phyloP scores from a whole-genome alignment of 2,113 vertebrate species.

The Oceanodroma tethys region DNA sequence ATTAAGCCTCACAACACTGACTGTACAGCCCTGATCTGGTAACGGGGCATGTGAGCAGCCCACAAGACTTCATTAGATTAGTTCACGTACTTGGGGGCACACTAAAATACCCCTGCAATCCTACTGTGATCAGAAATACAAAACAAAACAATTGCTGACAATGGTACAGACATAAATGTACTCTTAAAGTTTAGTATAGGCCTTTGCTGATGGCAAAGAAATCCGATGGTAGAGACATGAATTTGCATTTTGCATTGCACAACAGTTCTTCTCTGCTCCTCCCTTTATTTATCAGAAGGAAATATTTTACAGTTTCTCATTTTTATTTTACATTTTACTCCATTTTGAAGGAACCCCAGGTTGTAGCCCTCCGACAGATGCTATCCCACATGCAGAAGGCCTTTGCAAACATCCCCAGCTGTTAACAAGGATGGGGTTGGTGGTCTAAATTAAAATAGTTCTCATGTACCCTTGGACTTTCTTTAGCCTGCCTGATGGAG shows the following conservation, averaged over 20 bases:
- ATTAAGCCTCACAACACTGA: background rate
- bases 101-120: background rate
- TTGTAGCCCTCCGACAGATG: background rate
- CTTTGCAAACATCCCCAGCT: background rate
- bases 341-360: background rate
- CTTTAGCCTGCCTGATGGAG: conserved; percentile 30
- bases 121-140: background rate
- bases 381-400: background rate
- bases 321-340: background rate
- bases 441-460: conserved; percentile 15
- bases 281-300: background rate
- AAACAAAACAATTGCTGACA: background rate
- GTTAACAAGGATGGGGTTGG: background rate
- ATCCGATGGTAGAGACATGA: background rate
- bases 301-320: background rate
- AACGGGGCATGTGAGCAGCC: background rate
- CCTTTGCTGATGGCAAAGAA: background rate
- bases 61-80: background rate
- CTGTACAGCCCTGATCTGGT: background rate
- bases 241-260: background rate
- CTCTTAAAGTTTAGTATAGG: background rate
- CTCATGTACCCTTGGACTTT: conserved; percentile 1
- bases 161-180: background rate
- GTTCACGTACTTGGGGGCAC: background rate
- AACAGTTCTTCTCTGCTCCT: background rate